Conservation (phyloP, 2,113 vertebrate genomes). For the Lepus europaeus region DNA sequence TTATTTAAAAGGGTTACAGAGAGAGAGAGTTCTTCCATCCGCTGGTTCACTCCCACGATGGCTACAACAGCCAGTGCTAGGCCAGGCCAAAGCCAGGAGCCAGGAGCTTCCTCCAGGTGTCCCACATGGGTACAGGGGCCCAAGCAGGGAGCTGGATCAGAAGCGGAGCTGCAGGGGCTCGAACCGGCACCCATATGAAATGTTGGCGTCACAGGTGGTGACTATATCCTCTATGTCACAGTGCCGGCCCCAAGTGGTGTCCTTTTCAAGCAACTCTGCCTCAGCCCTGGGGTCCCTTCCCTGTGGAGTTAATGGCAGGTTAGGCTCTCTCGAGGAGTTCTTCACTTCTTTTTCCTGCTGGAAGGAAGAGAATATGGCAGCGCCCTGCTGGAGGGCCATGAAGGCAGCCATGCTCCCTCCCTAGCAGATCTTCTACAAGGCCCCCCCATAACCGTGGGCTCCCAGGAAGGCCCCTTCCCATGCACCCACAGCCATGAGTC, state of each 20-base stretch:
- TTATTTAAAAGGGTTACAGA: too few species aligned
- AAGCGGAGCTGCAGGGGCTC: too few species aligned
- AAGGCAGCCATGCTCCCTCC: background rate
- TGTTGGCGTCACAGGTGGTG: too few species aligned
- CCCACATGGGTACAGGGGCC: too few species aligned
- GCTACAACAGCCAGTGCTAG: too few species aligned
- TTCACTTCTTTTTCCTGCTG: background rate
- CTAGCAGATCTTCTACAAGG: rapidly evolving
- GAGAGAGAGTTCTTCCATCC: too few species aligned
- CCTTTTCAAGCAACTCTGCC: background rate
- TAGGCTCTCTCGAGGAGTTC: background rate
- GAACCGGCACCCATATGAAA: too few species aligned
- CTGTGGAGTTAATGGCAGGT: background rate
- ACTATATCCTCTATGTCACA: too few species aligned
- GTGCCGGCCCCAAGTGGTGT: background rate
- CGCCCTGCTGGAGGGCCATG: background rate
- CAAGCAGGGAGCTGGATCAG: too few species aligned
- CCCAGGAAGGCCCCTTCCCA: background rate
- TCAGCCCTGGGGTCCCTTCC: background rate
- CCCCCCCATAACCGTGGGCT: background rate
- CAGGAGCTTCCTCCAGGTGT: too few species aligned
- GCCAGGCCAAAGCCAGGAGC: too few species aligned
- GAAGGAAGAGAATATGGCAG: background rate
- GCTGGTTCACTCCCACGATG: too few species aligned
- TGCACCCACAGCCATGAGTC: background rate